phyloP scores from a whole-genome alignment of 2,797 vertebrate species.

The Enteromius radiatus region DNA sequence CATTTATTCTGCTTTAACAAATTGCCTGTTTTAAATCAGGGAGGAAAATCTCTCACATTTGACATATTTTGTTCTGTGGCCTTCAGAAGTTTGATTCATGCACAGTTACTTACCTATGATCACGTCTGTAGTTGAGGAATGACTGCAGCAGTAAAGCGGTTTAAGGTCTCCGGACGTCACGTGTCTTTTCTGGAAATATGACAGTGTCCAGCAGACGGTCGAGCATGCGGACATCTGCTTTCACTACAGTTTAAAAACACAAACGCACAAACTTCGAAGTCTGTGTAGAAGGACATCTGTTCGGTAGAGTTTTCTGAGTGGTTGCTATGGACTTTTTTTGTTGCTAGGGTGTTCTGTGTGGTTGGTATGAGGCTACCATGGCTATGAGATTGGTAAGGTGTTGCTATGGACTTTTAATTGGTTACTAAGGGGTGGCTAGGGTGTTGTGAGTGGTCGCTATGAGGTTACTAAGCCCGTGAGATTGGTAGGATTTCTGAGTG shows the following conservation, averaged over 20 bases:
- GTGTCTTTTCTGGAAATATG: neutral
- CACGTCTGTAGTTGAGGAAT: neutral
- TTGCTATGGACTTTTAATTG: too few relatives aligned
- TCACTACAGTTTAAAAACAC: neutral
- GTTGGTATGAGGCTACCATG: neutral
- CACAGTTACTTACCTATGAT: neutral
- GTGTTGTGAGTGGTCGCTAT: too few relatives aligned
- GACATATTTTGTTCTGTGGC: neutral
- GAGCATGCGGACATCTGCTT: neutral
- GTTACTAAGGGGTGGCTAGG: neutral
- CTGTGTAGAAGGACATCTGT: neutral
- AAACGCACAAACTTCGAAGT: neutral
- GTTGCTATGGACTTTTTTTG: neutral
- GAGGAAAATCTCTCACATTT: neutral
- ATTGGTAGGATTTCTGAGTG: neutral
- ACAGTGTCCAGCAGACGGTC: neutral
- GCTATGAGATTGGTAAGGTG: too few relatives aligned
- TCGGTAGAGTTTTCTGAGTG: neutral
- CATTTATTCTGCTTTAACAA: neutral
- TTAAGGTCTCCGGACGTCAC: neutral
- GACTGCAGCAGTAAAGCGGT: neutral
- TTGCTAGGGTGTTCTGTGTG: neutral
- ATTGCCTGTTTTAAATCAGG: neutral
- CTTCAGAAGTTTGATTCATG: neutral
- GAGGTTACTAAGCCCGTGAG: too few relatives aligned